These are phyloP conservation scores for Serilophus lunatus DNA, from an alignment of 2,113 vertebrate species.

Conservation along the genomic window DNA sequence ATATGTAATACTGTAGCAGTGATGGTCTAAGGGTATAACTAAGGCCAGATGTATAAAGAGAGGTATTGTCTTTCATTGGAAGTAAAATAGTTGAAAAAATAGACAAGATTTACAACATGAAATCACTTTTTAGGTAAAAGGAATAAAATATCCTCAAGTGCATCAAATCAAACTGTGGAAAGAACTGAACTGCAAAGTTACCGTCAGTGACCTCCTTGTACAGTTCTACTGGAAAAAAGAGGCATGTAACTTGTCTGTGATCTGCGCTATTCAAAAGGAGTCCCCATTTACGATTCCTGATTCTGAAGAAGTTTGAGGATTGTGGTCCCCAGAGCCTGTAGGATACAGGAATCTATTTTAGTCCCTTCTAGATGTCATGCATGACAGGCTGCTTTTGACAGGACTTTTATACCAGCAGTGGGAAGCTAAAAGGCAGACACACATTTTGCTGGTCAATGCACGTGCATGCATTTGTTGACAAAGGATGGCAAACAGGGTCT, in stretches of 20 bases:
- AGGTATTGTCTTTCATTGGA: not conserved
- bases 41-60: not conserved
- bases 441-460: not conserved
- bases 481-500: not conserved
- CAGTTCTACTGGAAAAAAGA: not conserved
- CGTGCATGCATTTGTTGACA: not conserved
- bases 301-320: not conserved
- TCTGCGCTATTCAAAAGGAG: not conserved
- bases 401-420: not conserved
- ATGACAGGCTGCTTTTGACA: not conserved
- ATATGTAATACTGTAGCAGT: not conserved
- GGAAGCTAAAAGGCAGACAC: not conserved
- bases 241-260: not conserved
- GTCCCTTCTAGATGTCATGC: not conserved
- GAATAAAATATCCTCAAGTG: not conserved
- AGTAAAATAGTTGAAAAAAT: not conserved
- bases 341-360: not conserved
- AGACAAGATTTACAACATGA: not conserved
- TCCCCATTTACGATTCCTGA: not conserved
- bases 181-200: not conserved
- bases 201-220: not conserved
- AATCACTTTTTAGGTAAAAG: not conserved
- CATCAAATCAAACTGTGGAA: not conserved
- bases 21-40: not conserved
- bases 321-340: not conserved